These are phyloP conservation scores for Brachynemurus nebulosus DNA, from an alignment of 2,888 invertebrate genomes.

Conservation along the genomic window DNA sequence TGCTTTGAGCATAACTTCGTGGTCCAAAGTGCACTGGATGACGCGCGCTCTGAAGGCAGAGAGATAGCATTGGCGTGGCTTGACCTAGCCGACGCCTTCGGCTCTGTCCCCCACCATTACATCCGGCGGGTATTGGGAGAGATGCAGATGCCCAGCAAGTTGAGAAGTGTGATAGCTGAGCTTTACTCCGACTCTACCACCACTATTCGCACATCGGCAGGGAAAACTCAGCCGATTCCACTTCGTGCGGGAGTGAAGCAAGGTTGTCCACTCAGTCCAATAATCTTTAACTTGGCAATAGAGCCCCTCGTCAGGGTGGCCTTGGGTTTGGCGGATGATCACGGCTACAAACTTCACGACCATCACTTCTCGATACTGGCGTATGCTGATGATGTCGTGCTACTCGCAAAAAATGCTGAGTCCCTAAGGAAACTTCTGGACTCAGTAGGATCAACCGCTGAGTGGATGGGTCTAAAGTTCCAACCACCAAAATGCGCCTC, in stretches of 20 bases:
- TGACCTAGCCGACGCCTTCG: constrained; percentile 28
- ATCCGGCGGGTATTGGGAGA: constrained; percentile 21
- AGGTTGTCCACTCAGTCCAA: constrained; percentile 25
- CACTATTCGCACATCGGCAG: constrained; percentile 12
- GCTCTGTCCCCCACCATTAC: constrained; percentile 24
- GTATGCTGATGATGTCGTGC: constrained; percentile 21
- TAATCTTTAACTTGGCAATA: constrained; percentile 24
- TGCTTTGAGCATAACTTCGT: constrained; percentile 26
- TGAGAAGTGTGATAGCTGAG: constrained; percentile 13
- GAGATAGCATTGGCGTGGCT: constrained; percentile 24
- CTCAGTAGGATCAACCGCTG: not conserved
- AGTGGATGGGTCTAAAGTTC: constrained; percentile 17
- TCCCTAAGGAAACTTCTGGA: not conserved
- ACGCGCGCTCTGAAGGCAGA: constrained; percentile 14
- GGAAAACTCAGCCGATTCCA: constrained; percentile 17
- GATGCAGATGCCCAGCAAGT: constrained; percentile 12
- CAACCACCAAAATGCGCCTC: constrained; percentile 20
- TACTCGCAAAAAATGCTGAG: constrained; percentile 10
- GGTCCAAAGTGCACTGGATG: constrained; percentile 21
- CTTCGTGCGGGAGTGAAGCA: constrained; percentile 23
- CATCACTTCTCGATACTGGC: not conserved
- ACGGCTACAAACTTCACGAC: constrained; percentile 1
- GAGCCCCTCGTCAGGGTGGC: constrained; percentile 1
- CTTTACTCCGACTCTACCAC: constrained; percentile 16
- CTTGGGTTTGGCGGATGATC: not conserved